Conservation (phyloP, 2,113 vertebrate genomes). For the Podarcis cretensis region DNA sequence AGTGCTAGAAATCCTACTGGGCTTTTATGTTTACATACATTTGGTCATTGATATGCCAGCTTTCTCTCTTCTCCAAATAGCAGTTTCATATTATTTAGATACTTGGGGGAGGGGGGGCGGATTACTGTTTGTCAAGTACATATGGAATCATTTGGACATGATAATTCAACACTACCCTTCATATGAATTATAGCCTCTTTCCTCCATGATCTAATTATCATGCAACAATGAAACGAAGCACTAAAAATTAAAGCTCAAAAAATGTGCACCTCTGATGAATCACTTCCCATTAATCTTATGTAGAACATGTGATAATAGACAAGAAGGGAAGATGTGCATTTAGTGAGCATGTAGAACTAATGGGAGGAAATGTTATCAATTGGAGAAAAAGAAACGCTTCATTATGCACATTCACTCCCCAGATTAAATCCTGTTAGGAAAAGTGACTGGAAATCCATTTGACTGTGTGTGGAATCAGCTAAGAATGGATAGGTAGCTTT, state of each 20-base stretch:
- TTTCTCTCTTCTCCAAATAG: neutral
- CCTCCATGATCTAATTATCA: neutral
- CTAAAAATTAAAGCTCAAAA: neutral
- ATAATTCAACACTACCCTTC: neutral
- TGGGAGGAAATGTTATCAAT: neutral
- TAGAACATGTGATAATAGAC: neutral
- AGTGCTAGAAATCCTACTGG: neutral
- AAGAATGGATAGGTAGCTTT: neutral
- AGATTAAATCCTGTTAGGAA: neutral
- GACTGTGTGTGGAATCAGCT: neutral
- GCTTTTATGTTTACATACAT: neutral
- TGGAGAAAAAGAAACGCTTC: neutral
- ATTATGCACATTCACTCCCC: neutral
- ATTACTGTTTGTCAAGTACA: neutral
- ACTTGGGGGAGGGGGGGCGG: neutral
- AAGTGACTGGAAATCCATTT: neutral
- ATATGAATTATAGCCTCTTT: neutral
- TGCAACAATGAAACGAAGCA: neutral
- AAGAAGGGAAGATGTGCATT: neutral
- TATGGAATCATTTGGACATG: neutral
- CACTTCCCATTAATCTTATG: neutral
- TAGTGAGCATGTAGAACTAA: neutral
- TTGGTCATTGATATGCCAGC: neutral
- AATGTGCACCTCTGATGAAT: constrained; percentile 5
- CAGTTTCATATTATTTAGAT: neutral